Evolutionary conservation across 2,113 vertebrate species (phyloP), one percentile per base, ranked within the genome.

Genomic region (Vombatus ursinus): DNA sequence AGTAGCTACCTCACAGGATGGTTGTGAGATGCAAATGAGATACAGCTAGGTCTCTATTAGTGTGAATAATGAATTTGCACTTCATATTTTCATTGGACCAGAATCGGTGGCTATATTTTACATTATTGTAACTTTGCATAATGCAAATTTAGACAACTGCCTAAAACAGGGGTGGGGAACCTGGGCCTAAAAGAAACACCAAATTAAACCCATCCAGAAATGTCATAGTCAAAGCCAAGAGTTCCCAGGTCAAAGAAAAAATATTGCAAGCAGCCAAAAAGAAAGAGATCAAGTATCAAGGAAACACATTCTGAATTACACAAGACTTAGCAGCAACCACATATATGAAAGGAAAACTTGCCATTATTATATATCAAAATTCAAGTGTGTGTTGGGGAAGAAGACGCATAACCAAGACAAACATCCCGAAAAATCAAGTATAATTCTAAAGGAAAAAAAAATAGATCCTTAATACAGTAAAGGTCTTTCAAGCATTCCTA

Each of bases 1-100:
- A 77, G 37, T 44, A 2, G 26, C 28, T 9, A 8, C 44, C 12
- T n/a, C 0, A 9, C 0, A 12, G 19, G 16, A 25, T 0, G 23
- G 7, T 68, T 22, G 11, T 25, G 6, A 61, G 28, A 31, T 37
- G 10, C 28, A 61, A 37, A 12, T 61, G 61, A 77, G 3, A 77
- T 77, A 77, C 0, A 77, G 68, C 37, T 77, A 77, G 14, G 26
- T 61, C 57, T 3, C 26, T 26, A 54, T 61, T 31, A 11, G 25
- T 68, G 12, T 68, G 28, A 37, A 77, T 16, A 77, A 77, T 77
- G 1, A 5, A 19, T 77, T n/a, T n/a, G 3, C 68, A 77, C 16
- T n/a, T 77, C 68, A 77, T 77, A n/a, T 77, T 77, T 77, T 77
- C 37, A 16, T 6, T 61, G 57, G 57, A 28, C 11, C 57, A 61